Percentiles rank a stretch among this genome's conserved stretches.
Conservation (phyloP, 2,888 invertebrate species). For the Xestia sexstrigata region DNA sequence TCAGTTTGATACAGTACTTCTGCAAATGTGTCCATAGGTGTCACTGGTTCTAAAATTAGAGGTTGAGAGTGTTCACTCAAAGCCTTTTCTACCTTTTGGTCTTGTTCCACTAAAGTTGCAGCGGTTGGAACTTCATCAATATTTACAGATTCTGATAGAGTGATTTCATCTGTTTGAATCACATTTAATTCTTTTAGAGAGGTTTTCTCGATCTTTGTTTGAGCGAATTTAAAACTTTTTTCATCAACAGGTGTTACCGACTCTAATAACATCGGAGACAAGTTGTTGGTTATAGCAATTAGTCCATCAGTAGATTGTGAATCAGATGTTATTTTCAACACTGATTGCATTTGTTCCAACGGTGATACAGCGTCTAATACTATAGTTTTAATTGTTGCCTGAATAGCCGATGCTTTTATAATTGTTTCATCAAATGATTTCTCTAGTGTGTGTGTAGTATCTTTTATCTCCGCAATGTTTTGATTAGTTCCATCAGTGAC, state of each 20-base stretch:
- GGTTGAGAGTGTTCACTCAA: constrained; percentile 13
- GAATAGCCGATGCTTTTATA: background rate
- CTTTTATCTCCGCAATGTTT: constrained; percentile 8
- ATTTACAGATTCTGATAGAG: no score
- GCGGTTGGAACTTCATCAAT: no score
- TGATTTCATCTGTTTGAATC: no score
- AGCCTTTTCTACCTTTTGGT: background rate
- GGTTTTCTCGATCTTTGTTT: no score
- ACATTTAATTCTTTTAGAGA: no score
- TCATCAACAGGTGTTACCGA: background rate
- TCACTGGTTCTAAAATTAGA: constrained; percentile 17
- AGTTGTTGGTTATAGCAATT: background rate
- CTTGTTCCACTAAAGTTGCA: background rate
- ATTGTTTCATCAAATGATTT: background rate
- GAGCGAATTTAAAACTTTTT: no score
- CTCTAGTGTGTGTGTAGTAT: no score
- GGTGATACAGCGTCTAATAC: constrained; percentile 2
- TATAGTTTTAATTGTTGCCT: background rate
- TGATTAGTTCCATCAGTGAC: background rate
- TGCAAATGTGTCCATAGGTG: background rate
- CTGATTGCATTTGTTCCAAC: background rate
- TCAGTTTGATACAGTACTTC: background rate
- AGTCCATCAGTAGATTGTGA: background rate
- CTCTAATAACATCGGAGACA: constrained; percentile 14
- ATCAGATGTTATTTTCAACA: background rate